These are phyloP conservation scores for Sussaba pulchella DNA, from an alignment of 2,888 invertebrate genomes.

Conservation along the genomic window DNA sequence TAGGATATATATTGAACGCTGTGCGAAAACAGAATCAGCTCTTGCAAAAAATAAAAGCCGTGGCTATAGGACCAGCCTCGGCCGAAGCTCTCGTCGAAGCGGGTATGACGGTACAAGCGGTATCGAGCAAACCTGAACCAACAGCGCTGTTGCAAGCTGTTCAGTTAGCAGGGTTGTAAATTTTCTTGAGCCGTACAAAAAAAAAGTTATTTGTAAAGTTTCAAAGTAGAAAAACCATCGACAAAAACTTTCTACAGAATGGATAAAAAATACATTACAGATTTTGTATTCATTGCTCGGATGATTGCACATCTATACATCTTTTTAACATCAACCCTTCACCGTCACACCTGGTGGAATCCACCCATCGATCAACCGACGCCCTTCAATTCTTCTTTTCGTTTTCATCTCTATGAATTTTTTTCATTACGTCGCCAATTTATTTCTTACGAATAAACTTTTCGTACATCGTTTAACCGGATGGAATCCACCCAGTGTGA, in stretches of 20 bases:
- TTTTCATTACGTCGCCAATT: no score
- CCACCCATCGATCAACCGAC: no score
- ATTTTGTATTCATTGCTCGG: no score
- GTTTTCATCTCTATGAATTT: no score
- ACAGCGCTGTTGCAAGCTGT: conserved; percentile 75
- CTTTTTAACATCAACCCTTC: no score
- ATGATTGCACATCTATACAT: no score
- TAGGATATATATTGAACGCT: conserved; percentile 73
- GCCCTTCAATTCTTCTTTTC: no score
- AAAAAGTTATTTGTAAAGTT: background rate
- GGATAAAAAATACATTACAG: no score
- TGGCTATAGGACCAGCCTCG: conserved; percentile 82
- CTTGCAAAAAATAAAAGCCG: conserved; percentile 71
- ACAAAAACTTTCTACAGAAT: background rate
- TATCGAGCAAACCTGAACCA: conserved; percentile 80
- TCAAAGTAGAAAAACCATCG: background rate
- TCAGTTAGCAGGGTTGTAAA: conserved; percentile 38
- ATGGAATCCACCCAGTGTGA: no score
- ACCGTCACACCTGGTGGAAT: no score
- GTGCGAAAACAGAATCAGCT: conserved; percentile 65
- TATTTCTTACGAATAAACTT: no score
- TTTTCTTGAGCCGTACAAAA: background rate
- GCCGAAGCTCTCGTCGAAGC: conserved; percentile 74
- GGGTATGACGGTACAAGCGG: conserved; percentile 73
- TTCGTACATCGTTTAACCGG: no score